phyloP scores from a whole-genome alignment of 2,797 vertebrate species.

The Chiroxiphia lanceolata region DNA sequence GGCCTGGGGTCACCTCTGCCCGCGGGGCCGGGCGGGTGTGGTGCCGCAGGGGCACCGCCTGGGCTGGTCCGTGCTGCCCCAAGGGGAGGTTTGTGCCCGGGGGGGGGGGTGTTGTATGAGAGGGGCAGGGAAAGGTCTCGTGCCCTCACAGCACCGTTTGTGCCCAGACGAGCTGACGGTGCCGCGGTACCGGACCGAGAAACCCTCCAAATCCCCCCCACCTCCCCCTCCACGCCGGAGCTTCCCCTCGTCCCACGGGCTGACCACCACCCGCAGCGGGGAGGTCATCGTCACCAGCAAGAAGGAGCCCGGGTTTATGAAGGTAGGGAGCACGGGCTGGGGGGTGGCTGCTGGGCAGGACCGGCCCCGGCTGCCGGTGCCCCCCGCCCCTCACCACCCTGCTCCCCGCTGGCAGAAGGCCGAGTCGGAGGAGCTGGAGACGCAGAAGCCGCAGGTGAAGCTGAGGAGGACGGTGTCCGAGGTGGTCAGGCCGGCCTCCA shows the following conservation, averaged over 20 bases:
- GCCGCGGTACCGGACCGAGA: conserved; percentile 93
- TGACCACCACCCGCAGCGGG: conserved; percentile 91
- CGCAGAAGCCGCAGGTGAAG: conserved; percentile 91
- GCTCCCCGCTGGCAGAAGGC: conserved; percentile 78
- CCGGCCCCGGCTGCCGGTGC: not conserved
- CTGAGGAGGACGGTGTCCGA: conserved; percentile 89
- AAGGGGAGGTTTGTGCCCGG: rapidly evolving
- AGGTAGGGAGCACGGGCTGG: conserved; percentile 61
- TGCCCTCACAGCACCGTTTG: not conserved
- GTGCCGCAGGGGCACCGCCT: too few relatives aligned
- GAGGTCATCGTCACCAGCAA: conserved; percentile 92
- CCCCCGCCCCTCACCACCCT: not conserved
- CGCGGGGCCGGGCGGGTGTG: not conserved
- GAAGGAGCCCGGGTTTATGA: conserved; percentile 83
- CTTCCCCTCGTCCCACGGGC: conserved; percentile 92
- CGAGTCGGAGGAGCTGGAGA: conserved; percentile 90
- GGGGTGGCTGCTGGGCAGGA: not conserved
- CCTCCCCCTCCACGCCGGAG: conserved; percentile 94
- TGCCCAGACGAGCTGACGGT: conserved; percentile 90
- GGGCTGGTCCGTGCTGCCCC: not conserved
- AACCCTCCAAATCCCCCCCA: conserved; percentile 95
- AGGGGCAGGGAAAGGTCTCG: not conserved
- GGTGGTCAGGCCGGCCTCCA: conserved; percentile 90
- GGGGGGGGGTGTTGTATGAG: not conserved
- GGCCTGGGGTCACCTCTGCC: not conserved